phyloP scores from a whole-genome alignment of 2,888 invertebrate genomes.

The Epinotia nisella region DNA sequence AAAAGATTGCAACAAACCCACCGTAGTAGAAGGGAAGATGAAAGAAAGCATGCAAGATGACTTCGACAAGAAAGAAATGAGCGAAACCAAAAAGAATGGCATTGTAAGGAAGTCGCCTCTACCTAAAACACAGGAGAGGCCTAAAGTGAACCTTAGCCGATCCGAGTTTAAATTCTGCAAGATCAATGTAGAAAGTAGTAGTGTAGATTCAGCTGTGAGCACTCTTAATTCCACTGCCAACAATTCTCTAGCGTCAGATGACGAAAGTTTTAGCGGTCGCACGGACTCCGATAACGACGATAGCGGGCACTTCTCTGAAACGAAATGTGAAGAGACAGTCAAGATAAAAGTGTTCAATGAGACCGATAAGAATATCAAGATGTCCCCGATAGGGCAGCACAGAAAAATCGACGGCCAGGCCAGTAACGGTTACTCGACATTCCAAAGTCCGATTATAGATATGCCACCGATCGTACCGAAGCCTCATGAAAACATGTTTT shows the following conservation, averaged over 20 bases:
- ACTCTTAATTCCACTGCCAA: slow-evolving; percentile 84
- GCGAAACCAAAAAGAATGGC: slow-evolving; percentile 78
- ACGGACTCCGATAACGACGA: slow-evolving; percentile 86
- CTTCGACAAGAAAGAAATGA: slow-evolving; percentile 72
- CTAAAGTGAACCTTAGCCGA: slow-evolving; percentile 85
- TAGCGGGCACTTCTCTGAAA: slow-evolving; percentile 80
- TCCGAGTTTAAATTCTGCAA: slow-evolving; percentile 83
- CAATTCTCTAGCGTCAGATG: slow-evolving; percentile 80
- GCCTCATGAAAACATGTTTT: slow-evolving; percentile 73
- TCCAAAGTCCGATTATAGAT: slow-evolving; percentile 79
- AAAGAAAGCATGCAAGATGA: slow-evolving; percentile 81
- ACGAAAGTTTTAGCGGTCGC: slow-evolving; percentile 80
- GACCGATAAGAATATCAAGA: slow-evolving; percentile 74
- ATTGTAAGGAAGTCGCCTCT: slow-evolving; percentile 86
- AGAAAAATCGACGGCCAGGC: slow-evolving; percentile 79
- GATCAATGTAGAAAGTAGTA: slow-evolving; percentile 80
- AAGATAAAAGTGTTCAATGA: slow-evolving; percentile 82
- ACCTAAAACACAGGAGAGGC: slow-evolving; percentile 87
- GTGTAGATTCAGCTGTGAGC: slow-evolving; percentile 83
- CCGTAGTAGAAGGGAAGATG: slow-evolving; percentile 76
- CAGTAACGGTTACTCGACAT: slow-evolving; percentile 77
- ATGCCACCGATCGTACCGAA: slow-evolving; percentile 79
- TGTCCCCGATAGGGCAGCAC: slow-evolving; percentile 75
- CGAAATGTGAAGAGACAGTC: slow-evolving; percentile 80
- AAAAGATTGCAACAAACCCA: slow-evolving; percentile 72